Percentiles rank a stretch among this genome's conserved stretches.
These are phyloP conservation scores for Ophion obscuratus DNA, from an alignment of 2,888 invertebrate genomes.

Conservation along the genomic window DNA sequence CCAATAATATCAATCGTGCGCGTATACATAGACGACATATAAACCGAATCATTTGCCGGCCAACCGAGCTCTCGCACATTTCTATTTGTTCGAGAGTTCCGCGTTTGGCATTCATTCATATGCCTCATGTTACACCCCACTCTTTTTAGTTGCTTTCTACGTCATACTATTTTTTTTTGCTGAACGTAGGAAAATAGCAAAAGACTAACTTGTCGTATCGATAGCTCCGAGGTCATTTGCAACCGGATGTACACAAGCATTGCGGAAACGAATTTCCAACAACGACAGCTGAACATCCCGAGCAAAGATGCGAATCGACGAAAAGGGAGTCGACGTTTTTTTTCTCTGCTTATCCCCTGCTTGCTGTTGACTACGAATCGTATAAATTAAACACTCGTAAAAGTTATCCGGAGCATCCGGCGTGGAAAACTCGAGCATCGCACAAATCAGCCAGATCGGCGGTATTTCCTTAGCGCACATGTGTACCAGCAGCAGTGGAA, in stretches of 20 bases:
- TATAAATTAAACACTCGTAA: constrained; percentile 69
- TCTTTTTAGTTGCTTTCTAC: constrained; percentile 25
- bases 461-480: constrained; percentile 37
- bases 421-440: constrained; percentile 72
- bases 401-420: constrained; percentile 63
- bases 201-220: constrained; percentile 43
- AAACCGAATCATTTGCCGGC: constrained; percentile 14
- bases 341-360: constrained; percentile 24
- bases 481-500: constrained; percentile 13
- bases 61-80: constrained; percentile 6
- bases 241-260: constrained; percentile 62
- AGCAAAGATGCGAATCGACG: constrained; percentile 34
- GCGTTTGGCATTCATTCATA: constrained; percentile 41
- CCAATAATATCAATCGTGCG: background rate
- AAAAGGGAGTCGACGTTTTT: constrained; percentile 2
- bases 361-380: constrained; percentile 62
- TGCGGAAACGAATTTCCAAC: constrained; percentile 56
- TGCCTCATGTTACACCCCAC: constrained; percentile 1
- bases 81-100: constrained; percentile 27
- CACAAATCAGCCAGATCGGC: constrained; percentile 68
- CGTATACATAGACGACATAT: constrained; percentile 5
- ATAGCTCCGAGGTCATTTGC: constrained; percentile 44
- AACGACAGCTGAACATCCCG: constrained; percentile 29
- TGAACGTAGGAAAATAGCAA: background rate
- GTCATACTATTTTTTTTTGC: background rate